Evolutionary conservation across 2,113 vertebrate genomes (phyloP), one percentile per base, ranked within the genome.

Genomic region (Podiceps cristatus): DNA sequence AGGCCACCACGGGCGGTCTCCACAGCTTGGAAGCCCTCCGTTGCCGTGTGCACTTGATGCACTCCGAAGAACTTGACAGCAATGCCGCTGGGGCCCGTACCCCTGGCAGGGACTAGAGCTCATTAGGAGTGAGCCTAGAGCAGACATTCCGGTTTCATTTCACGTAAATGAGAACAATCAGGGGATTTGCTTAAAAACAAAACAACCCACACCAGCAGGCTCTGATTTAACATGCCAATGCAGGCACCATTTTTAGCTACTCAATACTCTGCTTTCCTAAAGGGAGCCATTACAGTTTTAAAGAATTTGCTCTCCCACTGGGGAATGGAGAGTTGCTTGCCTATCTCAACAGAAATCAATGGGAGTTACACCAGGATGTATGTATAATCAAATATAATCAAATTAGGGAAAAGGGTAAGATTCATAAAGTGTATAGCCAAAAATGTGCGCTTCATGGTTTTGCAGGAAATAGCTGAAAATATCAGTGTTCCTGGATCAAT

Each of bases 11-110:
- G 1, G 3, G 22, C 18, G 20, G 4, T 20, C 44, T 67, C 28
- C 50, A 15, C 10, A 17, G 24, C 25, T n/a, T 45, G 9, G 23
- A 63, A 64, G 23, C 17, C 42, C 22, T 62, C 77, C 5, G 3
- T 29, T 68, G 60, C 44, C 18, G 4, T 0, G 0, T 20, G 59
- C 6, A 8, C 11, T n/a, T 23, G 29, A 52, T 53, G 28, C 42
- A 44, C 9, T 7, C 4, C 0, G 7, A 40, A 67, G 14, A 74
- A 58, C 18, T 13, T 49, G 35, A 47, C 47, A 33, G 50, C 13
- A 45, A 37, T 4, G 23, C 44, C 1, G 0, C 20, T 44, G n/a
- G 58, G 50, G 18, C 9, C 35, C 28, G 16, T 25, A 22, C 13
- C 52, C 18, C 45, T 25, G 33, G 10, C 31, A 71, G 31, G 50